Conservation (phyloP, 2,797 vertebrate species). For the Pelodytes ibericus region DNA sequence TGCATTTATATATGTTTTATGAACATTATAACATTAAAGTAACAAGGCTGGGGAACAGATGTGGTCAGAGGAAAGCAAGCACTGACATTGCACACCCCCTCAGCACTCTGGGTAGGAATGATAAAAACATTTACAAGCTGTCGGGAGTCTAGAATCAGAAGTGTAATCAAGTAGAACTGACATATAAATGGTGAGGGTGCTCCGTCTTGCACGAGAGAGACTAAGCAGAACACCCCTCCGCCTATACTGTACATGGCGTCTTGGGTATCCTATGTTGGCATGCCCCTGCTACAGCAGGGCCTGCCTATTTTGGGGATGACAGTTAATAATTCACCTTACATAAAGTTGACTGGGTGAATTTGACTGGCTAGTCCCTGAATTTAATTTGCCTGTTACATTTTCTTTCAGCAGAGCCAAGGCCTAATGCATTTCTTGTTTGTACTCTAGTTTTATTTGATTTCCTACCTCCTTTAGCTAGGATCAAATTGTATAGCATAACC, state of each 20-base stretch:
- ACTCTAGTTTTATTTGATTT: slow-evolving; percentile 58
- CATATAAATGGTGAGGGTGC: slow-evolving; percentile 65
- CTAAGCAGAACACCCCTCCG: slow-evolving; percentile 71
- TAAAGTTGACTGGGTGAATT: slow-evolving; percentile 51
- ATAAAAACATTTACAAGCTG: slow-evolving; percentile 81
- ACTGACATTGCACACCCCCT: slow-evolving; percentile 61
- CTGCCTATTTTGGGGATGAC: slow-evolving; percentile 55
- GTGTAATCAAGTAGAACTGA: slow-evolving; percentile 73
- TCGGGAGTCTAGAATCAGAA: slow-evolving; percentile 74
- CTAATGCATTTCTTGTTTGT: slow-evolving; percentile 52
- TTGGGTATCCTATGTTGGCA: slow-evolving; percentile 34
- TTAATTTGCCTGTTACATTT: slow-evolving; percentile 57
- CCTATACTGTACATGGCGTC: slow-evolving; percentile 57
- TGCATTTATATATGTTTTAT: slow-evolving; percentile 26
- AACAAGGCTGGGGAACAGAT: slow-evolving; percentile 79
- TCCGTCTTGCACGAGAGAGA: slow-evolving; percentile 72
- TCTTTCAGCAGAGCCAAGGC: slow-evolving; percentile 50
- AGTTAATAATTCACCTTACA: slow-evolving; percentile 64
- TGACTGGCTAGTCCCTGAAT: slow-evolving; percentile 58
- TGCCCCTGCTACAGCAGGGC: slow-evolving; percentile 56
- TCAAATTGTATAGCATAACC: neutral
- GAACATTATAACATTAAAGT: slow-evolving; percentile 68
- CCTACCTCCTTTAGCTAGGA: neutral
- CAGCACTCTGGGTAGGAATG: slow-evolving; percentile 70
- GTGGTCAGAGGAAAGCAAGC: slow-evolving; percentile 66